phyloP scores from a whole-genome alignment of 1,140 invertebrate species.

The Halictus rubicundus region DNA sequence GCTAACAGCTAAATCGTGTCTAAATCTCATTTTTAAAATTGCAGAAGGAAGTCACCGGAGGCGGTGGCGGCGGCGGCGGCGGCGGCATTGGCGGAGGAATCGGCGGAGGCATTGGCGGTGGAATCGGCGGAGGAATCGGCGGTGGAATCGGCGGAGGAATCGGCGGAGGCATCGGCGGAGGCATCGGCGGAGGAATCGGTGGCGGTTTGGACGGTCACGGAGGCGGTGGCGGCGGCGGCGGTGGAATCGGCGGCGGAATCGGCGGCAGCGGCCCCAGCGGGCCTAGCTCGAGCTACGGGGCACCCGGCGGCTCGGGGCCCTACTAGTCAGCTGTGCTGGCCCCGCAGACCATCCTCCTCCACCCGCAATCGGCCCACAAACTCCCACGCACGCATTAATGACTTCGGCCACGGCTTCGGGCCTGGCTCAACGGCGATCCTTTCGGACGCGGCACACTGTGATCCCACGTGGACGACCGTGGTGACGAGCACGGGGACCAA shows the following conservation, averaged over 20 bases:
- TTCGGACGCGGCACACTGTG: slow-evolving; percentile 45
- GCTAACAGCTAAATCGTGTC: background rate
- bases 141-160: slow-evolving; percentile 73
- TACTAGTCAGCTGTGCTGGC: slow-evolving; percentile 78
- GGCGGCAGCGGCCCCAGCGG: slow-evolving; percentile 71
- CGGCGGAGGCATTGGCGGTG: slow-evolving; percentile 71
- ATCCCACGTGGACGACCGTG: slow-evolving; percentile 45
- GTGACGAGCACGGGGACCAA: slow-evolving; percentile 30
- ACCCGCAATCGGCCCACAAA: slow-evolving; percentile 30
- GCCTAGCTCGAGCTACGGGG: slow-evolving; percentile 84
- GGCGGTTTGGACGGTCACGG: slow-evolving; percentile 70
- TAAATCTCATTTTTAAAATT: slow-evolving; percentile 13
- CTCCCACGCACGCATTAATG: slow-evolving; percentile 59
- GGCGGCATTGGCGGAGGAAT: slow-evolving; percentile 65
- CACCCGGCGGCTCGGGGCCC: slow-evolving; percentile 81
- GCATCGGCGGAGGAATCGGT: slow-evolving; percentile 65
- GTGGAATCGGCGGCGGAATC: slow-evolving; percentile 43
- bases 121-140: slow-evolving; percentile 68
- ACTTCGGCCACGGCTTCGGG: slow-evolving; percentile 51
- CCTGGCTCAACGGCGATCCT: slow-evolving; percentile 55
- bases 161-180: slow-evolving; percentile 65
- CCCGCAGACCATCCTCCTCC: slow-evolving; percentile 32
- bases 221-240: slow-evolving; percentile 72
- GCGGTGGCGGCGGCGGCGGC: slow-evolving; percentile 72
- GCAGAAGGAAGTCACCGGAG: slow-evolving; percentile 75